These are phyloP conservation scores for Drosophila silvestris DNA, from an alignment of 2,888 invertebrate species.

Conservation along the genomic window DNA sequence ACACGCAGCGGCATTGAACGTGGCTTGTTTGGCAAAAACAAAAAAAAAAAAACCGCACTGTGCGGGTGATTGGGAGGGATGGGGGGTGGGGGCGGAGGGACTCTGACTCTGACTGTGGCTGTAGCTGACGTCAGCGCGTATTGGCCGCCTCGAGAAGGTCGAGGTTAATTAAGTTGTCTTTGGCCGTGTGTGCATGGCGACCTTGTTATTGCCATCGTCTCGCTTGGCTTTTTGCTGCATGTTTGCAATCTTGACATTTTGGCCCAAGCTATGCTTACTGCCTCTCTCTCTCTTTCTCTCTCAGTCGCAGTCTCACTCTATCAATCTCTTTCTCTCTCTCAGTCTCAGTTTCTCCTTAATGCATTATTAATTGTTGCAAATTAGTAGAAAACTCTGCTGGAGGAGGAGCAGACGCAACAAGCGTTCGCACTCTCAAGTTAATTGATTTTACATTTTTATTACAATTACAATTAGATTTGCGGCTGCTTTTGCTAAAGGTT, in stretches of 20 bases:
- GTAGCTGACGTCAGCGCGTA: conserved; percentile 69
- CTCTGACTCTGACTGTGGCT: conserved; percentile 1
- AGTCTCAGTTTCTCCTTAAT: conserved; percentile 34
- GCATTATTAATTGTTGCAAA: conserved; percentile 74
- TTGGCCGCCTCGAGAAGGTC: conserved; percentile 76
- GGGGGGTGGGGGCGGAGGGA: neutral
- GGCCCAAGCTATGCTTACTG: conserved; percentile 29
- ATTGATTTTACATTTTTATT: conserved; percentile 72
- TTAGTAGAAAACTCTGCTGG: conserved; percentile 37
- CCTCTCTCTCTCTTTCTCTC: neutral
- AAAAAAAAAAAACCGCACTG: neutral
- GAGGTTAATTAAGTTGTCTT: conserved; percentile 84
- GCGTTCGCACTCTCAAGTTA: conserved; percentile 48
- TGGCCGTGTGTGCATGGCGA: conserved; percentile 59
- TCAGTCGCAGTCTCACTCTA: neutral
- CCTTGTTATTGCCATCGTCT: conserved; percentile 57
- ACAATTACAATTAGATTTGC: conserved; percentile 67
- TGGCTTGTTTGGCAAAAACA: conserved; percentile 61
- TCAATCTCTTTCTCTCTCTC: too few relatives aligned
- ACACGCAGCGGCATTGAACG: conserved; percentile 60
- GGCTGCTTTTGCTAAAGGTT: conserved; percentile 3
- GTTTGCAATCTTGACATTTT: conserved; percentile 71
- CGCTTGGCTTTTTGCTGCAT: conserved; percentile 36
- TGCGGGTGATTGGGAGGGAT: neutral
- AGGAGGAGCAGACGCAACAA: conserved; percentile 17